Base-by-base conservation (phyloP, 2,797 vertebrate genomes). In the Cyprinodon diabolis region DNA sequence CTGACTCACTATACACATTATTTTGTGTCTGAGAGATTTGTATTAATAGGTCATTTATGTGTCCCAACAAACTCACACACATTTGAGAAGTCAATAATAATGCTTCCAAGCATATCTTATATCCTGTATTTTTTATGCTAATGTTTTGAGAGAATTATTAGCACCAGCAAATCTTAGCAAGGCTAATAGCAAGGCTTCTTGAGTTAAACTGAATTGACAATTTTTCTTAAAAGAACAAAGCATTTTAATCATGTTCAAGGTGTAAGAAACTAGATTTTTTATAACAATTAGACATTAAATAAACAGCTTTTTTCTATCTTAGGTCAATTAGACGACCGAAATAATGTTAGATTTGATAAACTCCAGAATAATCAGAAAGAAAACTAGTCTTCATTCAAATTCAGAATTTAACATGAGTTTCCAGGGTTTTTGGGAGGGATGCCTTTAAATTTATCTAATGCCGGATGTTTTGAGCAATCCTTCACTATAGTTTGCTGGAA, bases 71-170 rank as follows among this genome's bases (percentile, higher is more conserved):
- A 68, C 68, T 77, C 66, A 77, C 45, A 77, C 67, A 82, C 17
- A 83, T 85, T 75, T 84, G 72, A 74, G 77, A 58, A 82, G 84
- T 91, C 84, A 87, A 85, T 89, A 79, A 71, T 30, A 77, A 78
- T 68, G 56, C 63, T 84, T 68, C 7, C 43, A 63, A 79, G 86
- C 74, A 77, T 79, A 67, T 76, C 73, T 87, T 79, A 83, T 86
- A 73, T 79, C 69, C 72, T 74, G 52, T 81, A 57, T 73, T 72
- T 72, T 87, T 68, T 69, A 79, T 86, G 85, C 77, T 73, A 70
- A 57, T 85, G 48, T 74, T 69, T 78, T 82, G 30, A 30, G 30
- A 30, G 2, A 30, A 30, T 30, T 30, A 30, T 30, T 30, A 30
- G 30, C 30, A 30, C 3, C 3, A 30, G 30, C 30, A 30, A 30